Base-by-base conservation (phyloP, 1,140 invertebrate genomes). In the Stegodyphus mimosarum region DNA sequence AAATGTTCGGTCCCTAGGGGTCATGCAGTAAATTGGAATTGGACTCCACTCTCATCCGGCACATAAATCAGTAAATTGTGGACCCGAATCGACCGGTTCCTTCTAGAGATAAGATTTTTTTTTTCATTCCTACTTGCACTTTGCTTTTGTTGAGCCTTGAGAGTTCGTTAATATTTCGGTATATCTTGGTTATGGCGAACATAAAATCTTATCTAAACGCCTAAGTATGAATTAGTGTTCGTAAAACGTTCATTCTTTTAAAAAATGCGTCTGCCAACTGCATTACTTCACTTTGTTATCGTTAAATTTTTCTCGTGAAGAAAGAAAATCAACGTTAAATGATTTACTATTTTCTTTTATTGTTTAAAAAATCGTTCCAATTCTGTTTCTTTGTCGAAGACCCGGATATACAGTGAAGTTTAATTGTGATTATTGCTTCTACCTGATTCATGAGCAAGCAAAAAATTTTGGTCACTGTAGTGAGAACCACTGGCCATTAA, bases 1-100 rank as follows among this genome's bases (percentile, higher is more conserved):
- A 73, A 81, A 64, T 81, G 33, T 71, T 81, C 70, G 79, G 53
- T 70, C 52, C 77, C 33, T 71, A 17, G 77, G 77, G 79, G 79
- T 81, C 79, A 81, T 66, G 79, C 53, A 73, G 79, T 81, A 81
- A 81, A 81, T 81, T 81, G 79, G 79, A 81, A 81, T 81, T 81
- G 79, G 79, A 81, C 49, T 73, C 70, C 51, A 73, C 49, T 73
- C 79, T 81, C 79, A 81, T 73, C 79, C 79, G 79, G 70, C 48
- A 81, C 79, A 81, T 81, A 81, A 81, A 81, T 81, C 79, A 73
- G 79, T 53, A 81, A 50, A 81, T 73, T 55, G 66, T 49, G 18
- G 75, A 77, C 60, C 63, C 50, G 60, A 69, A 48, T 17, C 76
- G 77, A 80, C 77, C 69, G 77, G 77, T 80, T 80, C 64, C 17